Base-by-base conservation (phyloP, 2,888 invertebrate genomes). In the Dione juno region DNA sequence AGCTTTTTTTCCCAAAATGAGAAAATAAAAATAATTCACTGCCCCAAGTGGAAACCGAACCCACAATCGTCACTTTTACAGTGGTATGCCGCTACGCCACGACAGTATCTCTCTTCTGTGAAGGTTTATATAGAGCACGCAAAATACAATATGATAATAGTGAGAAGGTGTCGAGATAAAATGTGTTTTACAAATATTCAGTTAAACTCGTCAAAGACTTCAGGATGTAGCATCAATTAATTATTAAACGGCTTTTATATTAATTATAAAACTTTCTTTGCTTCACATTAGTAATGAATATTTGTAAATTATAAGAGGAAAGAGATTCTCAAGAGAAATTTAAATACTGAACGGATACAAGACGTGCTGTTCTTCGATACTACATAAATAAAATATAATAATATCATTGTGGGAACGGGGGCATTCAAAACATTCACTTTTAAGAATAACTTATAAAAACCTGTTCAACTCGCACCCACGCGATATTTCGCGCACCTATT, bases 401-500 rank as follows among this genome's bases (percentile, higher is more conserved):
- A 45, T 50, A 64, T 48, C 37, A 37, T 64, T 52, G 64, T 64
- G 64, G 50, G 64, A 64, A 64, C 64, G 64, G 19, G 64, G 64
- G 64, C 64, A 37, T 64, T 52, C 8, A 37, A 52, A 52, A 64
- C 64, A 64, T 64, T 64, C 64, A 64, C 64, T 64, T 64, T 64
- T 64, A 48, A 37, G 48, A 52, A 64, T 19, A 50, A 19, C 64
- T 50, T 50, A 63, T 37, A 28, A 52, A 37, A 64, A 64, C 64
- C 64, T 48, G 64, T 64, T 40, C 64, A 64, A 64, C 64, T 37
- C 50, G 21, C 57, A 41, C 71, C 68, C 71, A 71, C 69, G 66
- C 52, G 63, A 13, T 67, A 57, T 64, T 67, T 72, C 72, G 70
- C 67, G 59, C 67, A 70, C 61, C 61, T 57, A 66, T 71, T 61